A percentile compares a stretch with the other conserved stretches of the same genome.
phyloP scores from a whole-genome alignment of 1,140 invertebrate genomes.

The Aphaenogaster rudis region DNA sequence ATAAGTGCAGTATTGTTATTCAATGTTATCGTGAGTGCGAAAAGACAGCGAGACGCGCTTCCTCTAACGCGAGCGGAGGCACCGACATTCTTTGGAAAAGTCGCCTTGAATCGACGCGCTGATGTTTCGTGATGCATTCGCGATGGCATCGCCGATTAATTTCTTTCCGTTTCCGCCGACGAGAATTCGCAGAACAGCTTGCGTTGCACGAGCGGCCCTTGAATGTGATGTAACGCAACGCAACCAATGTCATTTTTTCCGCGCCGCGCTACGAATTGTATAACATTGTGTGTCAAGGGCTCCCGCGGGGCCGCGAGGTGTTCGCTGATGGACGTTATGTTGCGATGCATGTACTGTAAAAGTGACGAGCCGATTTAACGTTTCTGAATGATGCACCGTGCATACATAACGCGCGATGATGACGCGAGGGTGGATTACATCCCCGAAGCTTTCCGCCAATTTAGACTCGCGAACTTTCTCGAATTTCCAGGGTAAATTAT shows the following conservation, averaged over 20 bases:
- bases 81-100: neutral
- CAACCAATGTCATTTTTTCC: slow-evolving; percentile 68
- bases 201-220: slow-evolving; percentile 18
- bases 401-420: neutral
- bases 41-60: neutral
- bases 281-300: slow-evolving; percentile 86
- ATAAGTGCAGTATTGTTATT: too few relatives aligned
- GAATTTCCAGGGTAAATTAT: neutral
- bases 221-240: slow-evolving; percentile 75
- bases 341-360: slow-evolving; percentile 9
- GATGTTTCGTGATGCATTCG: neutral
- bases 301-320: slow-evolving; percentile 32
- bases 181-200: neutral
- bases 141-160: neutral
- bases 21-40: neutral
- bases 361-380: slow-evolving; percentile 25
- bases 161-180: slow-evolving; percentile 10
- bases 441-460: neutral
- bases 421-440: neutral
- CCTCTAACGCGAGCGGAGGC: neutral
- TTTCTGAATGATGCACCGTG: slow-evolving; percentile 2
- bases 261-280: slow-evolving; percentile 72
- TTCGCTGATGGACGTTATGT: neutral
- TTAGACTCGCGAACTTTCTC: neutral
- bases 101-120: neutral